Base-by-base conservation (phyloP, 2,888 invertebrate species). In the Drosophila fungiperda region DNA sequence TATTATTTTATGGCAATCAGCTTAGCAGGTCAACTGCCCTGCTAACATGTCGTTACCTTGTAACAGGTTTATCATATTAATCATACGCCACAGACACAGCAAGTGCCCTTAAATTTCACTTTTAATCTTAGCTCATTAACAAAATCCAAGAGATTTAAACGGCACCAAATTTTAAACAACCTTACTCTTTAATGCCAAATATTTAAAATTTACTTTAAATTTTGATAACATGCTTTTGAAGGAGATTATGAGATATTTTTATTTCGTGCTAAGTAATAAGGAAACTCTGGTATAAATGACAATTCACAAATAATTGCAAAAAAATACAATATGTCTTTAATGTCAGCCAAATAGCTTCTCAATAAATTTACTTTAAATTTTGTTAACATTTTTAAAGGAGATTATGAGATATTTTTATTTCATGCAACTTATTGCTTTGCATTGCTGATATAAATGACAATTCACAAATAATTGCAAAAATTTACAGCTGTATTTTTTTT, bases 51-150 rank as follows among this genome's bases (percentile, higher is more conserved):
- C 40, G n/a, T 54, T 23, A 53, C 40, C 15, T 33, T 23, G 32
- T 38, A 48, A 35, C 29, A 61, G 65, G 69, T 58, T 67, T 29
- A 70, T 59, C 29, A 71, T 73, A 87, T 87, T 77, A 89, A 89
- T 77, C 82, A 89, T 71, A 72, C 75, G 70, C 82, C 80, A 70
- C 66, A 69, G 68, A 60, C 50, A 23, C 63, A 60, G 53, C 66
- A 59, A 63, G 35, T 59, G 49, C 33, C 45, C 64, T 66, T 70
- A 7, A 26, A 60, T 75, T 66, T 50, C 72, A 68, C 68, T 64
- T 68, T 69, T 70, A 42, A 70, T 65, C 79, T 49, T 26, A 17
- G 50, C 42, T 17, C 35, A 42, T 57, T 57, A 33, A 32, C 6
- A 15, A 20, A 20, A 15, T 42, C 2, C 15, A 23, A 15, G 8